A percentile compares a stretch with the other conserved stretches of the same genome.
phyloP scores from a whole-genome alignment of 2,797 vertebrate species.

The Myotis findleyi region DNA sequence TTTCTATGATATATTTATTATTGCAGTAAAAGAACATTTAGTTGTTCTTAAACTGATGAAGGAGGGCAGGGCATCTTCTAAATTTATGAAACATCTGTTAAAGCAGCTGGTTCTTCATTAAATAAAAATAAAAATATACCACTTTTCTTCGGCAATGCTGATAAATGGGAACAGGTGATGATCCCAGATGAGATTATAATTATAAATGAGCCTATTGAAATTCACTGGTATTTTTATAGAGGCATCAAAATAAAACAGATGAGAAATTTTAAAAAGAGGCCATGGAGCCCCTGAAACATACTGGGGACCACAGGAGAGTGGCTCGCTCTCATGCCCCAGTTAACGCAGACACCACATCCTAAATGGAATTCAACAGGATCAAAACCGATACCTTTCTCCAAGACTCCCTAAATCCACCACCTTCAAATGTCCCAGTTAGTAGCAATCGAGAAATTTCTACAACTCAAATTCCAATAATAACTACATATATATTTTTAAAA shows the following conservation, averaged over 20 bases:
- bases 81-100: constrained; percentile 76
- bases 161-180: constrained; percentile 75
- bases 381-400: background rate
- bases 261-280: background rate
- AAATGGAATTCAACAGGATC: background rate
- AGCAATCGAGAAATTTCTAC: constrained; percentile 21
- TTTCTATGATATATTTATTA: constrained; percentile 15
- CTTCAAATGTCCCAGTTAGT: background rate
- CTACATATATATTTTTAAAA: background rate
- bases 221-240: constrained; percentile 57
- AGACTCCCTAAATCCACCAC: background rate
- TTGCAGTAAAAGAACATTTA: constrained; percentile 35
- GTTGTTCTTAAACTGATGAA: constrained; percentile 50
- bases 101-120: constrained; percentile 76
- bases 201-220: constrained; percentile 70
- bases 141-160: constrained; percentile 67
- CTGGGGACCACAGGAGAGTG: background rate
- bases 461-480: background rate
- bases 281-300: background rate
- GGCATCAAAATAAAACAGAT: constrained; percentile 52
- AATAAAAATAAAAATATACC: constrained; percentile 75
- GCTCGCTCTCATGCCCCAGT: background rate
- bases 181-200: constrained; percentile 51
- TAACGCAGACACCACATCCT: background rate
- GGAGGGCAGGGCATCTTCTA: constrained; percentile 52